phyloP scores from a whole-genome alignment of 2,797 vertebrate genomes.

The Babyrousa celebensis region DNA sequence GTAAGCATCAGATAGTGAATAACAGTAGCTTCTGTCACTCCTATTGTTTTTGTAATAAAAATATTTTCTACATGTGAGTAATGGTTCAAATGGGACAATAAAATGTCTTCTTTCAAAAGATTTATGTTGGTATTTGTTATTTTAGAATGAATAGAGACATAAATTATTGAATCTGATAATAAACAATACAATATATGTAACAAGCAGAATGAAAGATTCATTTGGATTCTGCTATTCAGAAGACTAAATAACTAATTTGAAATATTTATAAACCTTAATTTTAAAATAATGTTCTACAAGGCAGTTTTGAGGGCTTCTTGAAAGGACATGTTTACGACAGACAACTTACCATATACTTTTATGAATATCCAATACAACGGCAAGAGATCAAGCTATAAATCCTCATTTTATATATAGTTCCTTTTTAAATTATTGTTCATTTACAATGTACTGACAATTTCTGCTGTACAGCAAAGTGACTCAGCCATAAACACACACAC shows the following conservation, averaged over 20 bases:
- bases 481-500: too few species aligned
- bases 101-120: neutral
- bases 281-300: constrained; percentile 68
- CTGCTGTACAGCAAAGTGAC: too few species aligned
- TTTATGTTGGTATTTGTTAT: constrained; percentile 41
- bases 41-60: neutral
- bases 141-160: constrained; percentile 59
- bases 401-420: neutral
- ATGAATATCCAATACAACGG: constrained; percentile 45
- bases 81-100: neutral
- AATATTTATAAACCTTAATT: constrained; percentile 69
- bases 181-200: constrained; percentile 31
- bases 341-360: constrained; percentile 15
- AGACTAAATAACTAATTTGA: constrained; percentile 41
- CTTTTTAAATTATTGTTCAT: too few species aligned
- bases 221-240: constrained; percentile 62
- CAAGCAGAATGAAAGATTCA: constrained; percentile 30
- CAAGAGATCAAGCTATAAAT: neutral
- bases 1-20: neutral
- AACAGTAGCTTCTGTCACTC: neutral
- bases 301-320: constrained; percentile 25
- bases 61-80: neutral
- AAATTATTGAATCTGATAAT: constrained; percentile 59
- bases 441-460: too few species aligned
- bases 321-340: constrained; percentile 48